These are phyloP conservation scores for Sterrhoptilus dennistouni DNA, from an alignment of 2,113 vertebrate species.

Conservation along the genomic window DNA sequence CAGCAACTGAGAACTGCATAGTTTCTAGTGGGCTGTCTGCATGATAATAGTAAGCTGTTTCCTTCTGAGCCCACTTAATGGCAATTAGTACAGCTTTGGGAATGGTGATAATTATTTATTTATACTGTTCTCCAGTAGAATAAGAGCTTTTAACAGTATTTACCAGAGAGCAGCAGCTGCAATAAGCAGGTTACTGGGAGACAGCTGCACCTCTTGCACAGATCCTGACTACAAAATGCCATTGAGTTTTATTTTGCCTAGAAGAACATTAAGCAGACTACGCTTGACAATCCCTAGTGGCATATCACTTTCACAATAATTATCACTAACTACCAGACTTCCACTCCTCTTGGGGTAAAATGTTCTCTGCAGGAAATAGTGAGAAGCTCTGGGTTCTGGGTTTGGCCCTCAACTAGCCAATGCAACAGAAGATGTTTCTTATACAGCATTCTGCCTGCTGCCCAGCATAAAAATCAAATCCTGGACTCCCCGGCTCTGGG, in stretches of 20 bases:
- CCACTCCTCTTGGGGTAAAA: not conserved
- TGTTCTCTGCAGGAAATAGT: not conserved
- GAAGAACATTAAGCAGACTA: not conserved
- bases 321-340: not conserved
- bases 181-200: not conserved
- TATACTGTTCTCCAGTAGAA: not conserved
- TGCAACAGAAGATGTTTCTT: not conserved
- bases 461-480: not conserved
- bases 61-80: not conserved
- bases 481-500: not conserved
- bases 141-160: not conserved
- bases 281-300: not conserved
- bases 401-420: not conserved
- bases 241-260: not conserved
- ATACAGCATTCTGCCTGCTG: not conserved
- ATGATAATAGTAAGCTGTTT: constrained; percentile 33
- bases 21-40: not conserved
- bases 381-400: not conserved
- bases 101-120: not conserved
- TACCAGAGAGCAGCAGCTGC: not conserved
- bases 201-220: not conserved
- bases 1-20: not conserved
- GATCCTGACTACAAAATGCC: not conserved
- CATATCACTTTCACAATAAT: not conserved
- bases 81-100: not conserved